Base-by-base conservation (phyloP, 30 jellyfish, hydroid and myxozoan species). In the Mastigias papua region DNA sequence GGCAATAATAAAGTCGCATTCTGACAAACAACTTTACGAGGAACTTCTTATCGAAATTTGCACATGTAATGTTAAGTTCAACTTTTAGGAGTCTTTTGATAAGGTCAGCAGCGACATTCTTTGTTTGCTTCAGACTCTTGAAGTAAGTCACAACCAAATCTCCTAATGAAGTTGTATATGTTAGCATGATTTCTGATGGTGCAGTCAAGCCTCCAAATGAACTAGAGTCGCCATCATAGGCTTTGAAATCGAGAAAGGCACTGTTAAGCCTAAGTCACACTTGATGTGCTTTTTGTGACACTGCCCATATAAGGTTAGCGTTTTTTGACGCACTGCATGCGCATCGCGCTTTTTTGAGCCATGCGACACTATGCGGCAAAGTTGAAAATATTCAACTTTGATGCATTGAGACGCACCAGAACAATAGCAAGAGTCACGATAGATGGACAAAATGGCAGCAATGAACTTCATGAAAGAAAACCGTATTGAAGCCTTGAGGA, bases 171-270 rank as follows among this genome's bases (percentile, higher is more conserved):
- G 66, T 66, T 28, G 66, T 81, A 37, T 20, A 81, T 13, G 20
- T 22, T 20, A 63, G 50, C 65, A 78, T 29, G 32, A 7, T 54
- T 20, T 81, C 51, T 0, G 84, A 62, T 63, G 91, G 91, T 10
- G 63, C 82, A 62, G 64, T 37, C 31, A 66, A 66, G 15, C 83
- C 91, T 21, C 85, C 50, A 64, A 62, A 66, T 48, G 63, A 11
- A 34, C 68, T 78, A 10, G 91, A 54, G 4, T 81, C 73, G 17
- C 63, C 22, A 37, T 81, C 91, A 66, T 81, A 65, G 46, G 91
- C 77, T 42, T 66, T 81, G 83, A 81, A 81, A 22, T 29, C 11
- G 16, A 81, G 76, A 42, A 78, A 51, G 65, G 69, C 67, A n/a
- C 46, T 60, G 10, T 57, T 57, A n/a, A n/a, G n/a, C n/a, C n/a